phyloP scores from a whole-genome alignment of 2,888 invertebrate species.

The Lobophora halterata region DNA sequence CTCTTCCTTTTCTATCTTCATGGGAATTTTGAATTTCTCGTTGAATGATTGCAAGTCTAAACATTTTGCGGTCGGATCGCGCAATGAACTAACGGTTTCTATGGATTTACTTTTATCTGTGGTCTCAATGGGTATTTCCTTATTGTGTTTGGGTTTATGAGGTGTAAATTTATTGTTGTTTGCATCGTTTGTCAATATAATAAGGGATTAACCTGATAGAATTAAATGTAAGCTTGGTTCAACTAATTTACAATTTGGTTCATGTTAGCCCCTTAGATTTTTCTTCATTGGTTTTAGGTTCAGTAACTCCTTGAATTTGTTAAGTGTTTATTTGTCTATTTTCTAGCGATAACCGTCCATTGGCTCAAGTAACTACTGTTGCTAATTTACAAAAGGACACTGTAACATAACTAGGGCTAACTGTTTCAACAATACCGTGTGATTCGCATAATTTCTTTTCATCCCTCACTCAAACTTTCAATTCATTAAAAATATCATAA shows the following conservation, averaged over 20 bases:
- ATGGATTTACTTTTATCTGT: slow-evolving; percentile 6
- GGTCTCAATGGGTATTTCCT: slow-evolving; percentile 17
- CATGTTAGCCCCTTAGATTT: too few species aligned
- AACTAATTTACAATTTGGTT: background rate
- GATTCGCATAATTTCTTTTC: slow-evolving; percentile 1
- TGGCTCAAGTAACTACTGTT: too few species aligned
- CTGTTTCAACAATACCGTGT: slow-evolving; percentile 11
- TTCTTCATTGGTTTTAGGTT: too few species aligned
- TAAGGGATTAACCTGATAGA: slow-evolving; percentile 14
- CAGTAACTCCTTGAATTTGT: too few species aligned
- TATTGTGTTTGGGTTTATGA: slow-evolving; percentile 28
- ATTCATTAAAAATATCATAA: slow-evolving; percentile 5
- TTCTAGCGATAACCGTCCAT: too few species aligned
- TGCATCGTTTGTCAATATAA: slow-evolving; percentile 22
- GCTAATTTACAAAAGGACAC: too few species aligned
- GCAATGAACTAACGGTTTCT: slow-evolving; percentile 22
- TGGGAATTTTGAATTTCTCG: slow-evolving; percentile 69
- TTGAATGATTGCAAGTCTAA: slow-evolving; percentile 46
- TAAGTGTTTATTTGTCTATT: too few species aligned
- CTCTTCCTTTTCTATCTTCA: slow-evolving; percentile 26
- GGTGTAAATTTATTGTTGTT: slow-evolving; percentile 31
- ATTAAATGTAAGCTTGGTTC: slow-evolving; percentile 8
- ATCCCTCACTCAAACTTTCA: slow-evolving; percentile 4
- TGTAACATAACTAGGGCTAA: too few species aligned
- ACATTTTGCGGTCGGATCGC: slow-evolving; percentile 19